These are phyloP conservation scores for Tribolium castaneum DNA, from an alignment of 1,140 invertebrate genomes.

Conservation along the genomic window DNA sequence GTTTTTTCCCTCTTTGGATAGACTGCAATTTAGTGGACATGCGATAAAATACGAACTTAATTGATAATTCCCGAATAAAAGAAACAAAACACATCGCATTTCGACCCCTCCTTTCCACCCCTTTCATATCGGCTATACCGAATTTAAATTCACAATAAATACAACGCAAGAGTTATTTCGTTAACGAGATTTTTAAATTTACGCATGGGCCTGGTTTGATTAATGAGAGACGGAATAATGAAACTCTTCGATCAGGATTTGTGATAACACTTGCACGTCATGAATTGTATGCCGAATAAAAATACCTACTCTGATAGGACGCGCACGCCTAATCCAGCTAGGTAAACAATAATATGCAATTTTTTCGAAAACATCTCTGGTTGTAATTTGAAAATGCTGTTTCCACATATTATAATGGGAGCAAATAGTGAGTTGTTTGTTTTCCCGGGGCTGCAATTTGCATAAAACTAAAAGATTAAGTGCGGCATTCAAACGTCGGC, in stretches of 20 bases:
- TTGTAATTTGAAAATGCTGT: too few species aligned
- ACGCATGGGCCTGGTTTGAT: conserved; percentile 53
- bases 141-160: conserved; percentile 60
- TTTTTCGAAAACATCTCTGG: background rate
- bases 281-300: conserved; percentile 29
- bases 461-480: conserved; percentile 1
- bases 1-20: conserved; percentile 14
- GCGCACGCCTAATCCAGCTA: background rate
- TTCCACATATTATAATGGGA: too few species aligned
- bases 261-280: conserved; percentile 55
- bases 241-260: conserved; percentile 57
- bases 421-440: background rate
- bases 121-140: conserved; percentile 37
- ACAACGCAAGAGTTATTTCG: conserved; percentile 60
- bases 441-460: background rate
- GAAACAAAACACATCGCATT: conserved; percentile 29
- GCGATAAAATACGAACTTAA: conserved; percentile 23
- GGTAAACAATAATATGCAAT: background rate
- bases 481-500: background rate
- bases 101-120: conserved; percentile 27
- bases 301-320: background rate
- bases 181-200: conserved; percentile 59
- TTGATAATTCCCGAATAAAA: conserved; percentile 15
- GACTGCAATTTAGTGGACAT: conserved; percentile 35
- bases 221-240: conserved; percentile 58